Evolutionary conservation across 2,797 vertebrate genomes (phyloP), one percentile per base, ranked within the genome.

Genomic region (Mycteria americana): DNA sequence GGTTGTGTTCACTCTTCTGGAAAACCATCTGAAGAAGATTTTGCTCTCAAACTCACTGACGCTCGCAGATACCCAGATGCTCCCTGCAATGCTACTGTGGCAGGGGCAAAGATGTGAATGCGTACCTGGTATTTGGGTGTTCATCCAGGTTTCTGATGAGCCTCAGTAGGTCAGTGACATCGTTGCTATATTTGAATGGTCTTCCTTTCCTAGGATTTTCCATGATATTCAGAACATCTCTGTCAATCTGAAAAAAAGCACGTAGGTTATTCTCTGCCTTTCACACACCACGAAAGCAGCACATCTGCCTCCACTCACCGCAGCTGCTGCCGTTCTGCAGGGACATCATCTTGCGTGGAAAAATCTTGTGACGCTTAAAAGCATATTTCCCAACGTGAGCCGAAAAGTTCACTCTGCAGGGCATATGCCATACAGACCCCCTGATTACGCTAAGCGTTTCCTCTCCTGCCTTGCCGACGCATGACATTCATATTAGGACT

Each of bases 141-240:
- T 95, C 97, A 57, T 97, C 97, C 73, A 98, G 68, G 82, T 98
- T 98, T 84, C 98, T 97, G 39, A 98, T 98, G 60, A 98, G 22
- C 89, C 72, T 98, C 28, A 98, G 83, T 22, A 98, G 97, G 12
- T 92, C 27, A 0, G 5, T 75, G 41, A 97, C 10, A 1, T 35
- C 2, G 1, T 65, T 24, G 0, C 0, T 3, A 5, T 91, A 21
- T 4, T 3, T 2, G 2, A 5, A 8, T 1, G 0, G 0, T 0
- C 0, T 28, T 4, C 8, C 3, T 3, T 39, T 3, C 1, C 0
- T 63, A 78, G 80, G 33, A 11, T 2, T 0, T 1, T 56, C 0
- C 98, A 98, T 98, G 37, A 24, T 0, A 1, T 0, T 0, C 91
- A 98, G 85, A 93, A 97, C 25, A 11, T 1, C 0, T 19, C 1